A percentile compares a stretch with the other conserved stretches of the same genome.
These are phyloP conservation scores for Scaptomyza reducta DNA, from an alignment of 2,888 invertebrate species.

Conservation along the genomic window DNA sequence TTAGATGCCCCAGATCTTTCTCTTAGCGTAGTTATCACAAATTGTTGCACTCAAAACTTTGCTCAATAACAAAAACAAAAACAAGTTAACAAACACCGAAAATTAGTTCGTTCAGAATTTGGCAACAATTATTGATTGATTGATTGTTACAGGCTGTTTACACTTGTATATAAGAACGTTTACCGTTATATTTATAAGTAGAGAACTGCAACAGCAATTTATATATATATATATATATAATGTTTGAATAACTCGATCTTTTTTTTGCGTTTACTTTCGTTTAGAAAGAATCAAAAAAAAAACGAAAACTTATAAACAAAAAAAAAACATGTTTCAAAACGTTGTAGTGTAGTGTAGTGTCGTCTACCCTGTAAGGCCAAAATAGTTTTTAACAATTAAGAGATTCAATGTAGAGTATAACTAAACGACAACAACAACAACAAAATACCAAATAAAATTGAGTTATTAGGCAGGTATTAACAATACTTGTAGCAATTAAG, in stretches of 20 bases:
- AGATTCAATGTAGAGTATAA: constrained; percentile 53
- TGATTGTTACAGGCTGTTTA: constrained; percentile 49
- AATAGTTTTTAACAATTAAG: constrained; percentile 68
- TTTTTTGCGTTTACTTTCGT: constrained; percentile 34
- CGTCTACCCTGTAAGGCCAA: constrained; percentile 68
- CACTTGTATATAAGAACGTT: constrained; percentile 56
- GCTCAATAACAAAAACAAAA: constrained; percentile 30
- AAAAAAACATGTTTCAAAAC: constrained; percentile 42
- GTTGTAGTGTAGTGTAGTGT: constrained; percentile 54
- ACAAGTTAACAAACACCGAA: constrained; percentile 48
- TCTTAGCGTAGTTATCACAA: background rate
- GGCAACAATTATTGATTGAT: constrained; percentile 17
- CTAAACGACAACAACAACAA: constrained; percentile 9
- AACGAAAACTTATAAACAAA: constrained; percentile 5
- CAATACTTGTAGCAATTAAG: constrained; percentile 67
- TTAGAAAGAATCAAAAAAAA: background rate
- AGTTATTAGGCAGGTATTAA: constrained; percentile 64
- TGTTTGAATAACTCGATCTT: constrained; percentile 7
- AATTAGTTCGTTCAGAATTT: constrained; percentile 41
- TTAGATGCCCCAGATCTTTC: background rate
- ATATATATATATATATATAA: constrained; percentile 6
- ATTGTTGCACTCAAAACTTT: constrained; percentile 25
- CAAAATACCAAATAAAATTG: constrained; percentile 43
- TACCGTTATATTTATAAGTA: constrained; percentile 47
- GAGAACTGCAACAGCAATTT: constrained; percentile 51